phyloP scores from a whole-genome alignment of 2,888 invertebrate species.

The Miltochrista miniata region DNA sequence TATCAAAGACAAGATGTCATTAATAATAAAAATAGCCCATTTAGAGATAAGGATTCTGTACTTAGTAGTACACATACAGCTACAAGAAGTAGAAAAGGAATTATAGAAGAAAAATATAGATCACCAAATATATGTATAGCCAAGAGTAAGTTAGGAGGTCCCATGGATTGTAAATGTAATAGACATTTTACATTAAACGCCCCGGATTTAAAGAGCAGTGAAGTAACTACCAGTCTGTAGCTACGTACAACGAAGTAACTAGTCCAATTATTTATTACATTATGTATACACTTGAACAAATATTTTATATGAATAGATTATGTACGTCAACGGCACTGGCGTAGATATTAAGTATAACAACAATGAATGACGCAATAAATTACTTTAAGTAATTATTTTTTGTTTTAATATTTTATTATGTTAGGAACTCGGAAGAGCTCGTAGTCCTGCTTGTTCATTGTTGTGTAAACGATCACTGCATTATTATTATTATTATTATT shows the following conservation, averaged over 20 bases:
- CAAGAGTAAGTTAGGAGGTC: conserved; percentile 64
- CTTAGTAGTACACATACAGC: conserved; percentile 54
- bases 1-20: conserved; percentile 51
- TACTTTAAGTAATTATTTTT: conserved; percentile 11
- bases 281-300: conserved; percentile 42
- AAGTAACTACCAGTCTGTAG: conserved; percentile 70
- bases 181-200: conserved; percentile 75
- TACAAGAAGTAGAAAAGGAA: conserved; percentile 58
- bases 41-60: conserved; percentile 46
- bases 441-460: neutral
- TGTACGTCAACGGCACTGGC: conserved; percentile 9
- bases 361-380: conserved; percentile 17
- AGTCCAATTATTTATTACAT: conserved; percentile 51
- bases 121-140: conserved; percentile 76
- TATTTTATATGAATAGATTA: conserved; percentile 23
- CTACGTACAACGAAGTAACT: conserved; percentile 35
- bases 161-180: conserved; percentile 70
- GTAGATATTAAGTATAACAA: conserved; percentile 11
- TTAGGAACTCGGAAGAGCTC: neutral
- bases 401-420: neutral
- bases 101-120: conserved; percentile 59
- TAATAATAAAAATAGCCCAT: conserved; percentile 37
- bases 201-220: conserved; percentile 65
- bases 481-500: too few relatives aligned
- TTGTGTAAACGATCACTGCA: neutral